Percentiles rank a stretch among this genome's conserved stretches.
Evolutionary conservation across 2,888 invertebrate genomes (phyloP).

Genomic region (Macrosiphum euphorbiae): DNA sequence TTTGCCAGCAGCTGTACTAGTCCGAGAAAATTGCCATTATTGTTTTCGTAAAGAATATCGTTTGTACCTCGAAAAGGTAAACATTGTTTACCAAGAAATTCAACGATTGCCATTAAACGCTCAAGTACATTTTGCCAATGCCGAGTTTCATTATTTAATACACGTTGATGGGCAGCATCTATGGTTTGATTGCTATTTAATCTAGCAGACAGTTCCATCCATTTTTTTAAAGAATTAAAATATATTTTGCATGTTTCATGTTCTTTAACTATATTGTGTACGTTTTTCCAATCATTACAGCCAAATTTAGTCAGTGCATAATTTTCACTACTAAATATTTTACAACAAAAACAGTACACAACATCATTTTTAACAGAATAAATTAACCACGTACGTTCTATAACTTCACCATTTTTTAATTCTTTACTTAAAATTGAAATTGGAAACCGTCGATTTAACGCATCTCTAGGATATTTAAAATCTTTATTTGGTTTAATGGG

Average conservation of each 20-base stretch:
- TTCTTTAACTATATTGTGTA: neutral
- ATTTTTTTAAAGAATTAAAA: conserved; percentile 40
- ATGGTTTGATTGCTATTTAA: conserved; percentile 29
- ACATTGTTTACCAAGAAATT: conserved; percentile 41
- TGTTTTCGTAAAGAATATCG: too few relatives aligned
- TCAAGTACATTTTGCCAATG: conserved; percentile 43
- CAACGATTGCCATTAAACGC: conserved; percentile 40
- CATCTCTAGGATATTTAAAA: too few relatives aligned
- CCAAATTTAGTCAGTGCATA: conserved; percentile 45
- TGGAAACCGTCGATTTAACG: too few relatives aligned
- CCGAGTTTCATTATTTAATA: conserved; percentile 26
- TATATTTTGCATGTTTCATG: conserved; percentile 55
- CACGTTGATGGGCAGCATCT: conserved; percentile 11
- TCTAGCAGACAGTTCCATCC: conserved; percentile 25
- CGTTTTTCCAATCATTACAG: conserved; percentile 61
- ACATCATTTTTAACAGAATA: too few relatives aligned
- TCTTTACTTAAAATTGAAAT: too few relatives aligned
- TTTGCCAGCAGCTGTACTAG: neutral
- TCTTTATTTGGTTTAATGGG: too few relatives aligned
- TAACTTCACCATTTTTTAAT: too few relatives aligned
- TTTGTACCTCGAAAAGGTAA: conserved; percentile 22
- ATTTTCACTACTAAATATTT: conserved; percentile 7
- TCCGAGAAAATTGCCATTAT: neutral
- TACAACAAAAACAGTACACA: too few relatives aligned
- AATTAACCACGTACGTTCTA: too few relatives aligned